These are phyloP conservation scores for Hippopotamyrus pictus DNA, from an alignment of 2,797 vertebrate genomes.

Conservation along the genomic window DNA sequence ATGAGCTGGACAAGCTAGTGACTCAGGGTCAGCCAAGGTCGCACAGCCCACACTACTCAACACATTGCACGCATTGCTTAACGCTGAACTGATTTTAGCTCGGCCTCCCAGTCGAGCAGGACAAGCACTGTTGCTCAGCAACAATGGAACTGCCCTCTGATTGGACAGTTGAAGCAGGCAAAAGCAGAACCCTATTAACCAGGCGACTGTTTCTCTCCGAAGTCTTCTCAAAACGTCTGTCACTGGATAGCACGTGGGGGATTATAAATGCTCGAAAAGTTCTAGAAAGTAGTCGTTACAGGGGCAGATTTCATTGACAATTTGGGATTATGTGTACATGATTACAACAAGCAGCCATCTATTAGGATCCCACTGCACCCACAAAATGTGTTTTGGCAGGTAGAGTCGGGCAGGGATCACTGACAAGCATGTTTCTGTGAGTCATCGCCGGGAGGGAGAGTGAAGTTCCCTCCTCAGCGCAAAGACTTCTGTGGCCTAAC, in stretches of 20 bases:
- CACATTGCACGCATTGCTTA: slow-evolving; percentile 13
- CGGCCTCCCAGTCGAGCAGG: slow-evolving; percentile 22
- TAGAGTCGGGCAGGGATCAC: slow-evolving; percentile 32
- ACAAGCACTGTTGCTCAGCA: slow-evolving; percentile 26
- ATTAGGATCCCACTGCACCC: slow-evolving; percentile 13
- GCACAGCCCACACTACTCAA: slow-evolving; percentile 17
- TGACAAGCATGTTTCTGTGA: slow-evolving; percentile 35
- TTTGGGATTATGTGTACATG: background rate
- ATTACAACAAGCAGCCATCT: background rate
- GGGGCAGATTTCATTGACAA: background rate
- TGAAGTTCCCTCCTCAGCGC: slow-evolving; percentile 36
- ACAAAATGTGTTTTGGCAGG: slow-evolving; percentile 26
- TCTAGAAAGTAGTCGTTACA: background rate
- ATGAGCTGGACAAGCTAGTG: slow-evolving; percentile 14
- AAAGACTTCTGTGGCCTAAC: slow-evolving; percentile 5
- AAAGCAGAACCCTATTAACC: slow-evolving; percentile 25
- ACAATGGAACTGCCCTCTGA: slow-evolving; percentile 21
- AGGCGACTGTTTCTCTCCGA: slow-evolving; percentile 18
- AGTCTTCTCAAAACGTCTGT: slow-evolving; percentile 19
- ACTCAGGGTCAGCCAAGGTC: slow-evolving; percentile 22
- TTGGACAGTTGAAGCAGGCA: slow-evolving; percentile 23
- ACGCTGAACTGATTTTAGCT: background rate
- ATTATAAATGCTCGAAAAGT: slow-evolving; percentile 11
- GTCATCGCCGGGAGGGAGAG: slow-evolving; percentile 37
- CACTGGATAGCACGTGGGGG: slow-evolving; percentile 27